Evolutionary conservation across 2,888 invertebrate species (phyloP), one percentile per base, ranked within the genome.

Genomic region (Pasiphila rectangulata): DNA sequence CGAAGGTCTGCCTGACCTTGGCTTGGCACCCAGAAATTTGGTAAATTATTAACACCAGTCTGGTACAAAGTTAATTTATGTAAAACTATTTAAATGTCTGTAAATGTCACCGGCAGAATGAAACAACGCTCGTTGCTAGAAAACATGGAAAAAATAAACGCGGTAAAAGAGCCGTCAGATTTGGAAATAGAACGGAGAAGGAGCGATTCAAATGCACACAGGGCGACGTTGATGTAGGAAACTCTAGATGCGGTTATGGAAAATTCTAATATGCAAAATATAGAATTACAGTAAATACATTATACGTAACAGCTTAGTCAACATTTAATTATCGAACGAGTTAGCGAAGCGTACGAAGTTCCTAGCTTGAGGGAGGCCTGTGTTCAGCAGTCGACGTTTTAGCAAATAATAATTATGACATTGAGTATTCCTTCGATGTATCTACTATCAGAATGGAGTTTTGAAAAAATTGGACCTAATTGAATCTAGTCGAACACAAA

Each of bases 1-100:
- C 56, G 53, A 67, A 13, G 24, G 63, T 59, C 61, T 58, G 44
- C 53, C 66, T 70, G 69, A 62, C 80, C 79, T 79, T 78, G 81
- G 35, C 79, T 79, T 78, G 81, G 35, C 49, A 54, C 55, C 57
- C 61, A 63, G 47, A 59, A 61, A 59, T 61, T 67, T 63, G 39
- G 56, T 40, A 59, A 63, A 61, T 69, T 63, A 58, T 59, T 36
- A 12, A 54, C 39, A 24, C 40, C 40, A 57, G 44, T 46, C 35
- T 38, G 35, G 36, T 46, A 34, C 23, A 9, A 46, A 41, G 19
- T 41, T 48, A 53, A 56, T 53, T 53, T 53, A 53, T 53, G 53
- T 48, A 39, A 49, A 56, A 35, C 41, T 43, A 36, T 44, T 43
- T 25, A 16, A 19, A n/a, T 16, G 16, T 30, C 30, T 38, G 32